A percentile compares a stretch with the other conserved stretches of the same genome.
Evolutionary conservation across 2,888 invertebrate genomes (phyloP).

Genomic region (Heliconius charithonia): DNA sequence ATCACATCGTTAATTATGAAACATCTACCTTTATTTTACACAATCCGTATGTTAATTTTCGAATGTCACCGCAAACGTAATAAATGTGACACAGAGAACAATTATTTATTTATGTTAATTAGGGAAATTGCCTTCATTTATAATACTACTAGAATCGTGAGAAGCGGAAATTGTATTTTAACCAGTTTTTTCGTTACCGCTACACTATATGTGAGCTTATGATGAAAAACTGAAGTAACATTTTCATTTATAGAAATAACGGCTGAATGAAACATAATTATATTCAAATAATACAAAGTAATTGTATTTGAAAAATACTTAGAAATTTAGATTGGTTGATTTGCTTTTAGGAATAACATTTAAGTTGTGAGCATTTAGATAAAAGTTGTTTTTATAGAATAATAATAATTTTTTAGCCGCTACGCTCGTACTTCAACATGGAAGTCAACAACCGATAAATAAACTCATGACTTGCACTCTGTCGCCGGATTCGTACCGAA

Average conservation of each 20-base stretch:
- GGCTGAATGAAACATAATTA: not conserved
- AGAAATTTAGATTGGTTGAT: not conserved
- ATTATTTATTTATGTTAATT: conserved; percentile 36
- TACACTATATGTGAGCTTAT: conserved; percentile 19
- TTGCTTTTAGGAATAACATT: conserved; percentile 5
- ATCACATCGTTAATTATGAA: not conserved
- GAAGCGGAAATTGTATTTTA: conserved; percentile 30
- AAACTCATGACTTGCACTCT: conserved; percentile 37
- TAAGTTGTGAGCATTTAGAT: conserved; percentile 1
- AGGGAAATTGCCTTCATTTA: conserved; percentile 33
- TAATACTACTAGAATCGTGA: conserved; percentile 29
- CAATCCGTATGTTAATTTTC: conserved; percentile 5
- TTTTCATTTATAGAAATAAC: not conserved
- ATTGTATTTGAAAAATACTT: not conserved
- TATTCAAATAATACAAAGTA: not conserved
- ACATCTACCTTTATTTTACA: not conserved
- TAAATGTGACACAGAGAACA: conserved; percentile 19
- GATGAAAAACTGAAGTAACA: not conserved
- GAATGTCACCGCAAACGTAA: conserved; percentile 25
- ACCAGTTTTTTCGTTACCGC: conserved; percentile 20
- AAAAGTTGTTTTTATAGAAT: conserved; percentile 20
- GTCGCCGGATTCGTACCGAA: conserved; percentile 15
- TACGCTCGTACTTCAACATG: conserved; percentile 6
- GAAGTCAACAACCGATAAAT: conserved; percentile 36
- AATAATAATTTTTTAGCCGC: conserved; percentile 16